A percentile compares a stretch with the other conserved stretches of the same genome.
phyloP scores from a whole-genome alignment of 2,888 invertebrate genomes.

The Papilio gigon region DNA sequence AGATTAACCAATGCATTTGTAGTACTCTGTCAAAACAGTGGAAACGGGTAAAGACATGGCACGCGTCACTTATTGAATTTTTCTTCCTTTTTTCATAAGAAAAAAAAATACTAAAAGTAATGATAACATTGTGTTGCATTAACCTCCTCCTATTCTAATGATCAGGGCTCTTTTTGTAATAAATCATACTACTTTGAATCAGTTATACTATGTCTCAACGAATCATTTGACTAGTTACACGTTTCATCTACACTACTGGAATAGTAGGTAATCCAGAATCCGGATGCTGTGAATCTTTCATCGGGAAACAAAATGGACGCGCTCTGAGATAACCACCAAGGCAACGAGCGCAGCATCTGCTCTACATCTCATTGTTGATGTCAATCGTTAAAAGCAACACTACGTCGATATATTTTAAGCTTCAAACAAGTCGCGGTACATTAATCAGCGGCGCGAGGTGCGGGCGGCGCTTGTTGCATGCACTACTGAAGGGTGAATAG shows the following conservation, averaged over 20 bases:
- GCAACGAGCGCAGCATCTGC: not conserved
- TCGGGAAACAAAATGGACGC: not conserved
- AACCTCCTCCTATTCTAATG: too few species aligned
- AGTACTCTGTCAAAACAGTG: too few species aligned
- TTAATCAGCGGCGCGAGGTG: constrained; percentile 34
- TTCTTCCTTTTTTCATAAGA: too few species aligned
- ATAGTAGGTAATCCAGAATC: too few species aligned
- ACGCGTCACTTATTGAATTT: too few species aligned
- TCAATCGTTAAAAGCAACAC: constrained; percentile 26
- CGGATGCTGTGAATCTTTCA: constrained; percentile 2
- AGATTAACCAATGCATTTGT: too few species aligned
- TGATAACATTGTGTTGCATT: too few species aligned
- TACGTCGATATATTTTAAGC: constrained; percentile 39
- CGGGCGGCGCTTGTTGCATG: constrained; percentile 43
- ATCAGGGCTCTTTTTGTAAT: too few species aligned
- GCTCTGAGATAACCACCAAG: constrained; percentile 1
- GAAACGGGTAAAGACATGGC: too few species aligned
- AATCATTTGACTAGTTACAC: not conserved
- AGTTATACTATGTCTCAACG: not conserved
- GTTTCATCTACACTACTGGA: not conserved
- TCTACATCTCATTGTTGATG: not conserved
- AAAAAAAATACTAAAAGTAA: too few species aligned
- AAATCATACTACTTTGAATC: not conserved
- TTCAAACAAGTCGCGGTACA: constrained; percentile 35
- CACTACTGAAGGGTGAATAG: constrained; percentile 45